Base-by-base conservation (phyloP, 2,888 invertebrate genomes). In the Eudemis profundana region DNA sequence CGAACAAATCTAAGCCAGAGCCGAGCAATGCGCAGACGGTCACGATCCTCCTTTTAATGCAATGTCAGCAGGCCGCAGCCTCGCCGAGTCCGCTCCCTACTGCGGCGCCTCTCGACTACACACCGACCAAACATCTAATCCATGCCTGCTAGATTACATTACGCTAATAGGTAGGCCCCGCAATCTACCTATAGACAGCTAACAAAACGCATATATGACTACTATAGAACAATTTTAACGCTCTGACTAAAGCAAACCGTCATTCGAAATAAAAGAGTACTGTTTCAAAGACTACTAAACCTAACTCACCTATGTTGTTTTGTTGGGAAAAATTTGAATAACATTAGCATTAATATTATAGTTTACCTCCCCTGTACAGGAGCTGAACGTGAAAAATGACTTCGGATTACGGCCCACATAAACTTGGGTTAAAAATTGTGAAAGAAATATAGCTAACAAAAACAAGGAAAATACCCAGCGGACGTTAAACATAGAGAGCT, bases 41-140 rank as follows among this genome's bases (percentile, higher is more conserved):
- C 89, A 89, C 86, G 87, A 81, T 85, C 78, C 79, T 83, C 80
- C 80, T 84, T 84, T 81, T 83, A 87, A 85, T 85, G 87, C 86
- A 80, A 83, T 79, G 84, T 86, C 87, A 87, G 86, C 74, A 69
- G 70, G 49, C 63, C 40, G 23, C 46, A 40, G 62, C 50, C 62
- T 27, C 67, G 46, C 66, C 60, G 56, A 47, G 63, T 53, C 53
- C 66, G 59, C 59, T 53, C 66, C 57, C 56, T 36, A 46, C 54
- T 65, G 67, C 68, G 68, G 65, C 62, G 49, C 65, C 38, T 44
- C 50, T 14, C 57, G 33, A 29, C 67, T 62, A 68, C 70, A 68
- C 70, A 70, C 72, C 67, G 61, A 61, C 69, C 70, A 67, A 70
- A 70, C 67, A 63, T 69, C 68, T 72, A 73, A 74, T 72, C 72